Conservation (phyloP, 2,113 vertebrate genomes). For the Barnardius zonarius region DNA sequence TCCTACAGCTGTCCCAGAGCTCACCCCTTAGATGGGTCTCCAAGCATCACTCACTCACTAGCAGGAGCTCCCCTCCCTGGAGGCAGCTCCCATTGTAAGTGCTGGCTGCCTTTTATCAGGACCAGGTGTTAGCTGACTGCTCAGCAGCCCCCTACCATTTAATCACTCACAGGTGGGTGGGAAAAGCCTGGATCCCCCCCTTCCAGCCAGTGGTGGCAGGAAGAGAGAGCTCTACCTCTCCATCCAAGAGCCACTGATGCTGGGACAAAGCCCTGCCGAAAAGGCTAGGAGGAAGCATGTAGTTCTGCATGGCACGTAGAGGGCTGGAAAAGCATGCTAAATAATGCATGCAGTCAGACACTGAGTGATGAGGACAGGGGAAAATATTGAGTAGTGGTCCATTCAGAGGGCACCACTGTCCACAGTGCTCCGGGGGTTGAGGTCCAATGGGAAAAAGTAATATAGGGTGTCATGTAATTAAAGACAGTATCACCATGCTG, state of each 20-base stretch:
- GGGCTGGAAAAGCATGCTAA: neutral
- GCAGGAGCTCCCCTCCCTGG: neutral
- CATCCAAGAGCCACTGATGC: neutral
- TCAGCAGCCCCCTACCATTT: neutral
- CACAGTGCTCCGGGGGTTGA: accelerated
- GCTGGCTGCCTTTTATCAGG: neutral
- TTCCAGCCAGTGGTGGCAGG: neutral
- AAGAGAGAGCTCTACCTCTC: neutral
- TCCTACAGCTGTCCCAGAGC: neutral
- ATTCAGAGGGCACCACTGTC: neutral
- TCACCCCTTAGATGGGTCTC: neutral
- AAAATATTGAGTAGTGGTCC: conserved; percentile 32
- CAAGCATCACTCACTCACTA: neutral
- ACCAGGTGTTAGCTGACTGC: neutral
- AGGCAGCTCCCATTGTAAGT: neutral
- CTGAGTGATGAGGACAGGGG: conserved; percentile 51
- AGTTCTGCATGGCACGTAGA: accelerated
- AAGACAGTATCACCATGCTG: neutral
- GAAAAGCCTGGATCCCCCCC: neutral
- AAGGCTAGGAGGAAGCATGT: neutral
- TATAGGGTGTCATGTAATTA: neutral
- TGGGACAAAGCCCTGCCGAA: neutral
- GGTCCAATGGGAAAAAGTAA: neutral
- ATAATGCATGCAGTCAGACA: conserved; percentile 56
- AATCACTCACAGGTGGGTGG: neutral